Conservation (phyloP, 2,797 vertebrate genomes). For the Rousettus madagascariensis region DNA sequence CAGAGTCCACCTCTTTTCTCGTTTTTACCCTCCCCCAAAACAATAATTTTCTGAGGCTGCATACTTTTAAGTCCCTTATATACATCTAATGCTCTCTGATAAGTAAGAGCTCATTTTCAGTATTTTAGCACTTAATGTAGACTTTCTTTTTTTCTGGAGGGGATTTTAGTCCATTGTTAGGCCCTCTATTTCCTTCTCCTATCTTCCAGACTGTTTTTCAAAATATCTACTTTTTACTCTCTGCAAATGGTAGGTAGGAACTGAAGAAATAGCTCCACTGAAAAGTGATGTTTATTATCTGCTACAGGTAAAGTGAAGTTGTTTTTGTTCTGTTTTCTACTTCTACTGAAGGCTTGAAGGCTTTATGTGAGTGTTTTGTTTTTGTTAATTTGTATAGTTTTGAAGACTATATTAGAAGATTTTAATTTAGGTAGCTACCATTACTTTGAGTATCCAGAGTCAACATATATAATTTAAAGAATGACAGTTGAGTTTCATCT, state of each 20-base stretch:
- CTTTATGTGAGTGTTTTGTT: not conserved
- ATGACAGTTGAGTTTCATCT: not conserved
- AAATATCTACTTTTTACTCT: not conserved
- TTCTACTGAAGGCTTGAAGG: not conserved
- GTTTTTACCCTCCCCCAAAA: no score
- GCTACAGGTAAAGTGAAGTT: not conserved
- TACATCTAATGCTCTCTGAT: no score
- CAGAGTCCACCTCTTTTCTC: no score
- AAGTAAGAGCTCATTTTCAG: no score
- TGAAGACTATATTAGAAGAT: not conserved
- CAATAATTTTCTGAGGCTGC: no score
- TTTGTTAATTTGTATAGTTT: not conserved
- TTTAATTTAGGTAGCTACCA: not conserved
- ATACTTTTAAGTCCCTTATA: no score
- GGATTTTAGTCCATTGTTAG: no score
- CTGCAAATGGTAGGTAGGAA: not conserved
- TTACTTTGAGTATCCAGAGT: not conserved
- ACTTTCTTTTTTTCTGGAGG: no score
- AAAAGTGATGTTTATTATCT: not conserved
- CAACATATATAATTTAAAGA: not conserved
- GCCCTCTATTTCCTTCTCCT: not conserved
- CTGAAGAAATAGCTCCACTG: not conserved
- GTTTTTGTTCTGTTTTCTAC: not conserved
- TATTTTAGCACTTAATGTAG: no score
- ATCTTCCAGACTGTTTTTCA: not conserved